Percentiles rank a stretch among this genome's conserved stretches.
These are phyloP conservation scores for Blomia tropicalis DNA, from an alignment of 2,888 invertebrate species.

Conservation along the genomic window DNA sequence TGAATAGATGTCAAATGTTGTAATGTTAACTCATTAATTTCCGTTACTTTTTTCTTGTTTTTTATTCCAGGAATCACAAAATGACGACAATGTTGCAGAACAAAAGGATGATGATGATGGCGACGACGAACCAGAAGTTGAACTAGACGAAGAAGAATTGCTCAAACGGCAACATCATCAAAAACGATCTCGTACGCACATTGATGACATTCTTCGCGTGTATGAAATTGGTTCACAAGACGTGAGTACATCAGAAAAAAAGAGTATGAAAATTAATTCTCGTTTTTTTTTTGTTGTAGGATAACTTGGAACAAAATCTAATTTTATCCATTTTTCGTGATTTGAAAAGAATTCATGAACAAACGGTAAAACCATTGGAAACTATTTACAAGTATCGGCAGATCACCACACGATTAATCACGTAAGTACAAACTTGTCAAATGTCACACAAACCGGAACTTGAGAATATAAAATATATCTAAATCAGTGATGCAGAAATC, in stretches of 20 bases:
- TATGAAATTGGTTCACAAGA: constrained; percentile 44
- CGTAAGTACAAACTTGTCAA: constrained; percentile 20
- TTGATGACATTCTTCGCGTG: constrained; percentile 47
- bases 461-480: not conserved
- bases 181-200: constrained; percentile 48
- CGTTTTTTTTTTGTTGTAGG: constrained; percentile 7
- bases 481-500: constrained; percentile 61
- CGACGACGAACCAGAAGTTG: constrained; percentile 16
- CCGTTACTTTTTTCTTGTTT: too few species aligned
- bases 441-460: not conserved
- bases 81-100: constrained; percentile 24
- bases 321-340: constrained; percentile 51
- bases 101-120: constrained; percentile 12
- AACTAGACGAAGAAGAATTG: constrained; percentile 39
- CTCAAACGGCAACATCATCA: constrained; percentile 45
- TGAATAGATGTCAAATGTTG: constrained; percentile 18
- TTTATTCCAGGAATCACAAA: too few species aligned
- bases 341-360: constrained; percentile 66
- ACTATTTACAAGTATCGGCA: constrained; percentile 77
- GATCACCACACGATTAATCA: constrained; percentile 61
- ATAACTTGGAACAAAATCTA: constrained; percentile 29
- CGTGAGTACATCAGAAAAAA: too few species aligned
- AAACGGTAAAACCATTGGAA: constrained; percentile 73
- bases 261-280: not conserved
- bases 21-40: constrained; percentile 11